Evolutionary conservation across 2,888 invertebrate genomes (phyloP).

Genomic region (Mallateleia sp.): DNA sequence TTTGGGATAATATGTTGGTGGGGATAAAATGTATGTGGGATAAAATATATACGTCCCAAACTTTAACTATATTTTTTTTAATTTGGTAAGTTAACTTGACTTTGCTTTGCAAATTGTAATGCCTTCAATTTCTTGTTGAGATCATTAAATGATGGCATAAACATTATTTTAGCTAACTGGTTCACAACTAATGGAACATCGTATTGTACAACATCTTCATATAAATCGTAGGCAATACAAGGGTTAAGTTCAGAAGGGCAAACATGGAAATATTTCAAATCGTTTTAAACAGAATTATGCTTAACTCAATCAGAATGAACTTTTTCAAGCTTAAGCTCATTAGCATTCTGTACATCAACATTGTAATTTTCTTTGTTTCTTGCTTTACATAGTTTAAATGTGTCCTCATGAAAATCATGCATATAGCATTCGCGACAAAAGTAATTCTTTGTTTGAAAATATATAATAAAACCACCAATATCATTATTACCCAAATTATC

Average conservation of each 20-base stretch:
- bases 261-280: slow-evolving; percentile 81
- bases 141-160: slow-evolving; percentile 35
- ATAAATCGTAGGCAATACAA: no score
- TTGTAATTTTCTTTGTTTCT: slow-evolving; percentile 44
- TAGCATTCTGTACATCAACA: slow-evolving; percentile 31
- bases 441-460: slow-evolving; percentile 65
- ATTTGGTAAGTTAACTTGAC: slow-evolving; percentile 40
- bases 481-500: slow-evolving; percentile 56
- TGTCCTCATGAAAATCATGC: slow-evolving; percentile 56
- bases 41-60: no score
- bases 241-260: slow-evolving; percentile 78
- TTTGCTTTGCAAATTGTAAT: slow-evolving; percentile 15
- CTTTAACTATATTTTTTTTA: no score
- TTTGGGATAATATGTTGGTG: no score
- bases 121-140: slow-evolving; percentile 11
- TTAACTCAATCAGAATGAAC: slow-evolving; percentile 78
- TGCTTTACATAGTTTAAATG: slow-evolving; percentile 33
- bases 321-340: slow-evolving; percentile 6
- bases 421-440: slow-evolving; percentile 65
- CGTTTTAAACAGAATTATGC: slow-evolving; percentile 81
- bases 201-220: slow-evolving; percentile 80
- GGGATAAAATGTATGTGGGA: no score
- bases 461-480: slow-evolving; percentile 76
- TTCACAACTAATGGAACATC: slow-evolving; percentile 80
- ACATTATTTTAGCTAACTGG: slow-evolving; percentile 59